Conservation (phyloP, 2,797 vertebrate genomes). For the Megaceryle alcyon region DNA sequence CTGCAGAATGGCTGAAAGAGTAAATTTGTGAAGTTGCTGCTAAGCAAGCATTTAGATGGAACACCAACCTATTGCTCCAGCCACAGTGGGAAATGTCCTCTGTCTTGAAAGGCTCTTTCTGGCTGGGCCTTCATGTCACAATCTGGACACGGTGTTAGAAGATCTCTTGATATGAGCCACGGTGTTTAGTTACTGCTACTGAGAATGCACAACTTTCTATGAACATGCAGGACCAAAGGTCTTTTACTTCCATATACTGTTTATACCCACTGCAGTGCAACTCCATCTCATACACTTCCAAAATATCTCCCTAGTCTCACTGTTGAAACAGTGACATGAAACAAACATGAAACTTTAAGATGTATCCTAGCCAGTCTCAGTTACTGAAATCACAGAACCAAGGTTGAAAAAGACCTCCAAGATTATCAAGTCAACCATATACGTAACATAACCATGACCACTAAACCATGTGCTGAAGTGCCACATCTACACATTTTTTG, state of each 20-base stretch:
- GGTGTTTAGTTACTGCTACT: not conserved
- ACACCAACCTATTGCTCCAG: not conserved
- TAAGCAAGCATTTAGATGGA: not conserved
- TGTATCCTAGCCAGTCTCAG: not conserved
- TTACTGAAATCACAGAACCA: not conserved
- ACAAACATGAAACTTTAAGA: not conserved
- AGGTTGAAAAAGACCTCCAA: too few relatives aligned
- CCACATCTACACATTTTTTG: too few relatives aligned
- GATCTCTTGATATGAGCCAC: not conserved
- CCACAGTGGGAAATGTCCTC: not conserved
- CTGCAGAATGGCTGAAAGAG: not conserved
- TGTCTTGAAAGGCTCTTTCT: not conserved
- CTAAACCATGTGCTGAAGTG: too few relatives aligned
- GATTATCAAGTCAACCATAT: too few relatives aligned
- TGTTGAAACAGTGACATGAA: not conserved
- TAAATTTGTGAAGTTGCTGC: not conserved
- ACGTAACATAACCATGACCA: too few relatives aligned
- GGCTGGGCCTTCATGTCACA: not conserved
- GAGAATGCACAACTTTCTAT: not conserved
- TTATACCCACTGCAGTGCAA: not conserved
- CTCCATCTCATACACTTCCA: not conserved
- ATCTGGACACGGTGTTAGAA: not conserved
- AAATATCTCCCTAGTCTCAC: not conserved
- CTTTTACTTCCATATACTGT: not conserved
- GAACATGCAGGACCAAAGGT: rapidly evolving